Base-by-base conservation (phyloP, 2,888 invertebrate genomes). In the Pseudoips prasinana region DNA sequence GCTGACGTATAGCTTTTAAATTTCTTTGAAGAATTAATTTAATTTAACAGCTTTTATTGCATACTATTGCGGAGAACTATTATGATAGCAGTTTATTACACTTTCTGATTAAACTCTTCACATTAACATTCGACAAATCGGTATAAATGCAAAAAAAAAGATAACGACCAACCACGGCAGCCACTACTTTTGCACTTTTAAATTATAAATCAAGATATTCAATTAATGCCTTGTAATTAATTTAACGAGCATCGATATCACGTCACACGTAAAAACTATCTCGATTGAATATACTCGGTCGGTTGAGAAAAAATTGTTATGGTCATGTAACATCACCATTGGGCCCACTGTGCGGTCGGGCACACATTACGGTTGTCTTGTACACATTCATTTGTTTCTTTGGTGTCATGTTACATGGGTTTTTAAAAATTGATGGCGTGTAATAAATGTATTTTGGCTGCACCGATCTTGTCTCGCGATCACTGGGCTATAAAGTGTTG, bases 401-500 rank as follows among this genome's bases (percentile, higher is more conserved):
- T 45, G 74, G 86, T 85, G 83, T 86, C 83, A 63, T 20, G 71
- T 85, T 84, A 86, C 86, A 84, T 56, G 74, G 56, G 63, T 74
- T 74, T 74, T 76, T 64, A 73, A 80, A 81, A 85, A 73, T 83
- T 84, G 84, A 85, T 80, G 76, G 81, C 59, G 56, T 65, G 80
- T 85, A 76, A 82, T 80, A 82, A 85, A 86, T 81, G 78, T 72
- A 75, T 71, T 80, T 80, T 76, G 80, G 64, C 74, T 73, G 71
- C 69, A 71, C 58, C 70, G 66, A 66, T 72, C 70, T 67, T 65
- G 67, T 68, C 63, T 66, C 45, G 51, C 52, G 54, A 60, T 55
- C 79, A 77, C 61, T 68, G 68, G 60, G 58, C 65, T 57, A 64
- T 71, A 64, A 74, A 67, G 58, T 62, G 62, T 62, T 55, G 58